A percentile compares a stretch with the other conserved stretches of the same genome.
These are phyloP conservation scores for Antechinus stuartii DNA, from an alignment of 2,113 vertebrate genomes.

Conservation along the genomic window DNA sequence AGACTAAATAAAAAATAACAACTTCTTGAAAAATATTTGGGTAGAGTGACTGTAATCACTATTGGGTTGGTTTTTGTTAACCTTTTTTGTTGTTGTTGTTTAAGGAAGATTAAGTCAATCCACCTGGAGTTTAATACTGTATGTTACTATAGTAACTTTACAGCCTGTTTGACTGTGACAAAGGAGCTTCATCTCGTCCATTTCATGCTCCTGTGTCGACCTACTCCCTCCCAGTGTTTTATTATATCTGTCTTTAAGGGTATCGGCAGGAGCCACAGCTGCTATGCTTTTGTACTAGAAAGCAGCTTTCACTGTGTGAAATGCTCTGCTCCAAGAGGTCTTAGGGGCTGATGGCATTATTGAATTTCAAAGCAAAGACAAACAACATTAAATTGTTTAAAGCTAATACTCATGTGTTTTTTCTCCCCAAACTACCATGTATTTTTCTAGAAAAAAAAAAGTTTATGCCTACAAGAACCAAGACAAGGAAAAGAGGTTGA, in stretches of 20 bases:
- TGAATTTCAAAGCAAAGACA: constrained; percentile 87
- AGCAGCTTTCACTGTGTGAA: constrained; percentile 88
- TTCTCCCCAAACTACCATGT: constrained; percentile 15
- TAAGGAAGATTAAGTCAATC: constrained; percentile 91
- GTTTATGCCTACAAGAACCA: constrained; percentile 74
- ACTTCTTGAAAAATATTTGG: constrained; percentile 81
- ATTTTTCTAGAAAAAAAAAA: constrained; percentile 59
- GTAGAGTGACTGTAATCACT: constrained; percentile 81
- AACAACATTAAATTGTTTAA: constrained; percentile 87
- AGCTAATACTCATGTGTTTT: constrained; percentile 82
- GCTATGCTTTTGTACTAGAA: constrained; percentile 87
- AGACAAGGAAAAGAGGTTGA: constrained; percentile 73
- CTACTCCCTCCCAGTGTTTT: constrained; percentile 88
- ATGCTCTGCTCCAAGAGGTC: constrained; percentile 83
- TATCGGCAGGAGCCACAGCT: constrained; percentile 89
- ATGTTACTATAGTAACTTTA: constrained; percentile 95
- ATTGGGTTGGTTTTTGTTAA: constrained; percentile 87
- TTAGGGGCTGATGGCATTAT: constrained; percentile 85
- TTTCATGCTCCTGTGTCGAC: constrained; percentile 90
- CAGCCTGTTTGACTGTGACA: constrained; percentile 91
- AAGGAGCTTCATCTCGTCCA: constrained; percentile 91
- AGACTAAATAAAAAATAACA: constrained; percentile 78
- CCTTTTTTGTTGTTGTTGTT: constrained; percentile 84
- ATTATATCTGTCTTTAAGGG: constrained; percentile 90
- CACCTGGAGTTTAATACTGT: constrained; percentile 89